phyloP scores from a whole-genome alignment of 2,113 vertebrate species.

The Chroicocephalus ridibundus region DNA sequence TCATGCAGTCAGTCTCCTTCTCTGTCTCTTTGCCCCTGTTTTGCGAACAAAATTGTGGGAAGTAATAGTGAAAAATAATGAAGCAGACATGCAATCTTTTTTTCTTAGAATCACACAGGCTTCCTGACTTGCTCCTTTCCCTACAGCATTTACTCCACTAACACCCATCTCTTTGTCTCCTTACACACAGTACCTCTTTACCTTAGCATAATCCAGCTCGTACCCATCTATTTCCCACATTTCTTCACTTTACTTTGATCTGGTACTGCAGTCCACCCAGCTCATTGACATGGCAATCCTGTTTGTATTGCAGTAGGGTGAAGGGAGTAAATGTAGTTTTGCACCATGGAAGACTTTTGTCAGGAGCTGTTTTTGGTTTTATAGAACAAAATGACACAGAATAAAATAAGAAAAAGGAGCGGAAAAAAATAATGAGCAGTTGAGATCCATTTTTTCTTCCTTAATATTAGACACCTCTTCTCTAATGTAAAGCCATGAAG shows the following conservation, averaged over 20 bases:
- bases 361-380: not conserved
- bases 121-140: not conserved
- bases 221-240: not conserved
- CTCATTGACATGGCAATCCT: not conserved
- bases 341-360: not conserved
- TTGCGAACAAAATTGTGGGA: fast-evolving
- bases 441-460: not conserved
- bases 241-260: not conserved
- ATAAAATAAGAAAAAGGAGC: not conserved
- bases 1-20: not conserved
- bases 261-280: not conserved
- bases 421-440: fast-evolving
- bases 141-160: not conserved
- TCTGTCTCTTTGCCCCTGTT: not conserved
- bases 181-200: not conserved
- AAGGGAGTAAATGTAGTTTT: not conserved
- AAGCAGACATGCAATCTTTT: not conserved
- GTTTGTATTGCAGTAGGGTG: not conserved
- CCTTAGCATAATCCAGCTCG: not conserved
- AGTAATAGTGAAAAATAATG: not conserved
- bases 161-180: not conserved
- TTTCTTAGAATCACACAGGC: not conserved
- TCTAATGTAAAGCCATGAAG: not conserved
- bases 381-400: not conserved
- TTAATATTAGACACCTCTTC: not conserved